Evolutionary conservation across 2,113 vertebrate species (phyloP), one percentile per base, ranked within the genome.

Genomic region (Zapus hudsonius): DNA sequence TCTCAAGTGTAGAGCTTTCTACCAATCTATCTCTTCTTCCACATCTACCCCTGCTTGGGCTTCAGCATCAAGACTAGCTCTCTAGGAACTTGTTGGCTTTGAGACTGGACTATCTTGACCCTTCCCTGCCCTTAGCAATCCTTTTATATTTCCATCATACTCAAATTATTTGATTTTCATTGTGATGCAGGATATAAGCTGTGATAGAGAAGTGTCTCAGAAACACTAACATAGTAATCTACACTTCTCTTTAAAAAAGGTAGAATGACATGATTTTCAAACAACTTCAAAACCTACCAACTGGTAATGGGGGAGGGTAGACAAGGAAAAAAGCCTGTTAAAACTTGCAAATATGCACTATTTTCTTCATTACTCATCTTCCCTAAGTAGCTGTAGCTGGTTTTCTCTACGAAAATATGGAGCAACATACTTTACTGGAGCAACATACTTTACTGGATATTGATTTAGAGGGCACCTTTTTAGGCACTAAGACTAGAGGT

Each of bases 331-430:
- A 76, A 84, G 73, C 55, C 52, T 89, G 64, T 94, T 89, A 89
- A 96, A 94, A 96, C 67, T 85, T 93, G 82, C n/a, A 76, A 81
- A 94, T 61, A 91, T 67, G 82, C 63, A 90, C 89, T 79, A 47
- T 86, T 94, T 95, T 93, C 91, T 94, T 59, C 44, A 90, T 95
- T 91, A 88, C 90, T 92, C 88, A 94, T 81, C 73, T 84, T 84
- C 89, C 76, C 81, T 92, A 93, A 96, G 80, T 81, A 95, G 78
- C 78, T 94, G 70, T 86, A 94, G 87, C 72, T 96, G 40, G 59
- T 93, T 82, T 80, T 81, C 64, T 70, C 73, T 81, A 38, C 44
- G 84, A 79, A 94, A 85, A 84, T 76, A 93, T 69, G 81, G 55
- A 75, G 73, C 72, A 86, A 67, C 2, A 72, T 38, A 36, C 81